Evolutionary conservation across 2,888 invertebrate species (phyloP).

Genomic region (Willowsia nigromaculata): DNA sequence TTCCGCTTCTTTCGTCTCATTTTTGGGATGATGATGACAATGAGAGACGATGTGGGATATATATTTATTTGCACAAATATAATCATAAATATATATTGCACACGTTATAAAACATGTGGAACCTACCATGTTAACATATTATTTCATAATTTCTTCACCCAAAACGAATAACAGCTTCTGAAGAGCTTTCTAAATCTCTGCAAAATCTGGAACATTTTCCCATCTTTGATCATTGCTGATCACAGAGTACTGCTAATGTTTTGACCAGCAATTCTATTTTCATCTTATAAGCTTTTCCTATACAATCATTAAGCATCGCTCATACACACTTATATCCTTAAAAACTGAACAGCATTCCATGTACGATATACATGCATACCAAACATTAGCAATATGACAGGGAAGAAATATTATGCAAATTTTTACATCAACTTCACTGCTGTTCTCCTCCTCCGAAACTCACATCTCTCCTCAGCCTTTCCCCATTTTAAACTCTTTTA

Average conservation of each 20-base stretch:
- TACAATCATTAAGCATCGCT: neutral
- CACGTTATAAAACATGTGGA: too few species aligned
- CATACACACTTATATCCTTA: too few species aligned
- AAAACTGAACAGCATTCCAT: too few species aligned
- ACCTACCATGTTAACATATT: neutral
- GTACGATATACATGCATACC: too few species aligned
- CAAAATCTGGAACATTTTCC: neutral
- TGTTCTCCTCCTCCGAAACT: neutral
- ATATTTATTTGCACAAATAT: neutral
- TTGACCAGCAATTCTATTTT: neutral
- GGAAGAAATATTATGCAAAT: constrained; percentile 55
- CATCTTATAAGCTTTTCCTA: neutral
- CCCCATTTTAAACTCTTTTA: neutral
- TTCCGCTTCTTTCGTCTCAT: neutral
- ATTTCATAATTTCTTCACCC: neutral
- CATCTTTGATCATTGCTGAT: neutral
- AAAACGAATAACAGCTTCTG: neutral
- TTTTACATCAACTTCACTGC: neutral
- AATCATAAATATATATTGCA: neutral
- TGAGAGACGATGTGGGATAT: neutral
- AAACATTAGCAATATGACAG: constrained; percentile 18
- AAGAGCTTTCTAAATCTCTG: neutral
- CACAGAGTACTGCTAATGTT: neutral
- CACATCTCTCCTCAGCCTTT: neutral
- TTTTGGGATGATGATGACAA: neutral